These are phyloP conservation scores for Nipponacmea schrenckii DNA, from an alignment of 2,888 invertebrate genomes.

Conservation along the genomic window DNA sequence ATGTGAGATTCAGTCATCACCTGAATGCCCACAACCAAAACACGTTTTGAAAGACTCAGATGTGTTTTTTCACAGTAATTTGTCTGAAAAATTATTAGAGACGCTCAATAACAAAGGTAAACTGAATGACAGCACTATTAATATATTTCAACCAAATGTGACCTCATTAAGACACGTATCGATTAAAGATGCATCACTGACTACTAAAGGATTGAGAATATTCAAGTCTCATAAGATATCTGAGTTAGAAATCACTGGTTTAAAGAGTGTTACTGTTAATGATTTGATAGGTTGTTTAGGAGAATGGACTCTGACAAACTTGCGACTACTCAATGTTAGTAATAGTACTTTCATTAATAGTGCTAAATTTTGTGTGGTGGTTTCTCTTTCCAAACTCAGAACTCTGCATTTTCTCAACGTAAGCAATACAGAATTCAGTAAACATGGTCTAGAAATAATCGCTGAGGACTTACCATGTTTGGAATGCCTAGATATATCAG, in stretches of 20 bases:
- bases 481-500: constrained; percentile 77
- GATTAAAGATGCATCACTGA: constrained; percentile 74
- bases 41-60: constrained; percentile 57
- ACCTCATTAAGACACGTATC: constrained; percentile 74
- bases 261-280: constrained; percentile 72
- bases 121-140: constrained; percentile 74
- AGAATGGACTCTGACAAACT: constrained; percentile 76
- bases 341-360: constrained; percentile 75
- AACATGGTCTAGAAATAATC: constrained; percentile 75
- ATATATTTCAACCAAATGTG: constrained; percentile 73
- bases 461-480: constrained; percentile 75
- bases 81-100: constrained; percentile 67
- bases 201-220: constrained; percentile 73
- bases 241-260: constrained; percentile 74
- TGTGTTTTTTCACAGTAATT: constrained; percentile 57
- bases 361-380: constrained; percentile 73
- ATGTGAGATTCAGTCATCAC: constrained; percentile 60
- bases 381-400: constrained; percentile 74
- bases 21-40: constrained; percentile 38
- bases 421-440: constrained; percentile 77
- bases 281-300: constrained; percentile 76
- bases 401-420: constrained; percentile 74
- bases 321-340: constrained; percentile 74
- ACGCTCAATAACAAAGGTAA: constrained; percentile 73
- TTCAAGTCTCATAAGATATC: constrained; percentile 75